These are phyloP conservation scores for Ornithorhynchus anatinus DNA, from an alignment of 2,113 vertebrate genomes.

Conservation along the genomic window DNA sequence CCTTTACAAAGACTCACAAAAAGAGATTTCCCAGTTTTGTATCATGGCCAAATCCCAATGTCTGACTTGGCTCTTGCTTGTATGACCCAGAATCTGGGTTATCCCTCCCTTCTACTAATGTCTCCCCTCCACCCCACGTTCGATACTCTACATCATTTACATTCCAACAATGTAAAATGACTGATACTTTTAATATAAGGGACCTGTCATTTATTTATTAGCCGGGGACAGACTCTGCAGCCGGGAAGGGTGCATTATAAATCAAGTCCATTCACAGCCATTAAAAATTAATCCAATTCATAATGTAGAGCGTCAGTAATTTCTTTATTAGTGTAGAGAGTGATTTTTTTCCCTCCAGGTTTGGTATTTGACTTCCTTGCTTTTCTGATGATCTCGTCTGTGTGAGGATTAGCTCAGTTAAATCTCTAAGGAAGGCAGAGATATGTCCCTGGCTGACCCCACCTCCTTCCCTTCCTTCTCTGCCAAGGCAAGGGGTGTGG, in stretches of 20 bases:
- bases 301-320: slow-evolving; percentile 82
- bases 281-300: slow-evolving; percentile 93
- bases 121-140: slow-evolving; percentile 7
- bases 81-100: neutral
- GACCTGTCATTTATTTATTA: slow-evolving; percentile 92
- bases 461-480: too few relatives aligned
- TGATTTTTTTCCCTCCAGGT: slow-evolving; percentile 49
- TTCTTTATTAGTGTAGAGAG: slow-evolving; percentile 74
- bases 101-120: too few relatives aligned
- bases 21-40: neutral
- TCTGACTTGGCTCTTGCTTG: neutral
- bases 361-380: slow-evolving; percentile 46
- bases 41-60: neutral
- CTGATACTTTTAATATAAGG: slow-evolving; percentile 83
- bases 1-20: neutral
- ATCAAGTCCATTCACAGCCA: slow-evolving; percentile 81
- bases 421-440: slow-evolving; percentile 32
- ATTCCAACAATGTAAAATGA: slow-evolving; percentile 70
- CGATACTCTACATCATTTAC: slow-evolving; percentile 51
- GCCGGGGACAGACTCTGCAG: slow-evolving; percentile 75
- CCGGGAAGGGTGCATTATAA: slow-evolving; percentile 82
- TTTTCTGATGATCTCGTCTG: slow-evolving; percentile 43
- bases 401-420: slow-evolving; percentile 33
- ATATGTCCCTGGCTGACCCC: neutral
- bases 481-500: neutral